Evolutionary conservation across 2,888 invertebrate genomes (phyloP).

Genomic region (Augochlorella aurata): DNA sequence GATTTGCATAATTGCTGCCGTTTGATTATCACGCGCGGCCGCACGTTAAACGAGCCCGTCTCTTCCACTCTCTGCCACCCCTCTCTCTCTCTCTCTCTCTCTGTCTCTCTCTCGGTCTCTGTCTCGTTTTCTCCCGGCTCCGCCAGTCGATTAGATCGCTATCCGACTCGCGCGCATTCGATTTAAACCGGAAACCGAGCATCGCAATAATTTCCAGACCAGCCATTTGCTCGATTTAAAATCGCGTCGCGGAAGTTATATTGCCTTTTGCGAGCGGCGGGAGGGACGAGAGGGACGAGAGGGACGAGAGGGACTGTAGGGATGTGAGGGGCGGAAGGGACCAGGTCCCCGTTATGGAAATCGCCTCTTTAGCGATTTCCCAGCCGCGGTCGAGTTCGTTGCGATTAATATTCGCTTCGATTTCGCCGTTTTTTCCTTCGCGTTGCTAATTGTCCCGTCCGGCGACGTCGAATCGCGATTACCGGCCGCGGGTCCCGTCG

Average conservation of each 20-base stretch:
- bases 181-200: conserved; percentile 44
- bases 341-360: conserved; percentile 36
- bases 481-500: neutral
- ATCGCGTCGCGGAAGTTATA: conserved; percentile 39
- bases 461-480: conserved; percentile 10
- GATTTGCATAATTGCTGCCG: conserved; percentile 55
- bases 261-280: conserved; percentile 19
- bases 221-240: conserved; percentile 47
- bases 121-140: neutral
- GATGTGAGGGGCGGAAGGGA: neutral
- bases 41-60: conserved; percentile 21
- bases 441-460: no score
- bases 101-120: neutral
- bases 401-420: conserved; percentile 30
- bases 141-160: conserved; percentile 35
- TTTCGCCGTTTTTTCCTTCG: neutral
- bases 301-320: neutral
- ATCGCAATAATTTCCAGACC: conserved; percentile 40
- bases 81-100: neutral
- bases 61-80: neutral
- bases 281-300: neutral
- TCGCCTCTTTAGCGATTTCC: conserved; percentile 38
- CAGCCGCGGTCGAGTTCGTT: conserved; percentile 17
- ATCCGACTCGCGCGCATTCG: conserved; percentile 32
- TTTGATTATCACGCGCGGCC: conserved; percentile 51